Conservation (phyloP, 2,797 vertebrate genomes). For the Limosa lapponica region DNA sequence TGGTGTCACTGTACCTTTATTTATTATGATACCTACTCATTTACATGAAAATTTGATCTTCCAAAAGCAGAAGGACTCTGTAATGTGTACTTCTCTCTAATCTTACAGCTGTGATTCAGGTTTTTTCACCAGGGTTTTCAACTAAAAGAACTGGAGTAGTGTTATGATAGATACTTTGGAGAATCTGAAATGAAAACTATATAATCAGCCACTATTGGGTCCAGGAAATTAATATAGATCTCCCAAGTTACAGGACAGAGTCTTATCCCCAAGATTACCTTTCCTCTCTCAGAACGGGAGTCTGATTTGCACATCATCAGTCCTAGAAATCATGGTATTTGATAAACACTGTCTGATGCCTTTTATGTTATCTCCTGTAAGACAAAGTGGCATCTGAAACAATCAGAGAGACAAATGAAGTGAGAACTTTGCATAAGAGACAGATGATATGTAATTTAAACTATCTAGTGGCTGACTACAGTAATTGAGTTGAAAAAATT, state of each 20-base stretch:
- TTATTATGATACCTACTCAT: background rate
- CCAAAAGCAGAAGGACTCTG: background rate
- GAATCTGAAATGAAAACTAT: background rate
- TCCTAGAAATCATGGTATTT: background rate
- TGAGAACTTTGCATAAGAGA: constrained; percentile 5
- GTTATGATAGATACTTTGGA: background rate
- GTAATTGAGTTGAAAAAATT: constrained; percentile 22
- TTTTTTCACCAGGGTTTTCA: background rate
- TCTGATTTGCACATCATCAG: background rate
- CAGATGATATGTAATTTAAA: constrained; percentile 14
- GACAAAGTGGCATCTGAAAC: background rate
- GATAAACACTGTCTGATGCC: background rate
- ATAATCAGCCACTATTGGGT: background rate
- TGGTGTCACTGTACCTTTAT: accelerated
- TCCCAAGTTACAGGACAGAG: background rate
- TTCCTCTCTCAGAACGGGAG: background rate
- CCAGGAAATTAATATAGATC: background rate
- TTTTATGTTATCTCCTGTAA: background rate
- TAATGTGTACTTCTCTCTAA: background rate
- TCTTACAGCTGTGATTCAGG: background rate
- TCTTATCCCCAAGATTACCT: background rate
- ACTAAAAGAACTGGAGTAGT: accelerated
- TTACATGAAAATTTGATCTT: background rate
- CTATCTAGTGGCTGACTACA: background rate
- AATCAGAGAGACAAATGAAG: constrained; percentile 27